These are phyloP conservation scores for Lasiommata megera DNA, from an alignment of 2,888 invertebrate genomes.

Conservation along the genomic window DNA sequence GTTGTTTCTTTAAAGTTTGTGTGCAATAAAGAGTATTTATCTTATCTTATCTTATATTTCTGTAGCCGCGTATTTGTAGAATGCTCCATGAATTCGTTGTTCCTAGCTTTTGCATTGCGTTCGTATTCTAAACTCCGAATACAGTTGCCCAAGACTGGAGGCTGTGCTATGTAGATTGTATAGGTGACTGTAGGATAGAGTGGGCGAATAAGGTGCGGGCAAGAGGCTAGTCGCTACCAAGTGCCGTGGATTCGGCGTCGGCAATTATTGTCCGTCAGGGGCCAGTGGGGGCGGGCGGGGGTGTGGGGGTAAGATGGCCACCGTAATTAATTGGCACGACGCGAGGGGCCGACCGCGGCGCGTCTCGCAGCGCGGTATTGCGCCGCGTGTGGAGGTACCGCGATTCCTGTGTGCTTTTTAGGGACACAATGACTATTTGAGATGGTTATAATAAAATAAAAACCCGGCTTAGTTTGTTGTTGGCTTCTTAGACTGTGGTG, in stretches of 20 bases:
- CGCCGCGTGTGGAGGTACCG: conserved; percentile 55
- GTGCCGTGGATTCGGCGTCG: conserved; percentile 58
- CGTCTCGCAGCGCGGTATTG: conserved; percentile 74
- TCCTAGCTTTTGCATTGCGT: conserved; percentile 6
- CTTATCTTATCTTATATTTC: background rate
- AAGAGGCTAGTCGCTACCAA: conserved; percentile 47
- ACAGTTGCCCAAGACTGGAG: background rate
- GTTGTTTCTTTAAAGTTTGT: too few species aligned
- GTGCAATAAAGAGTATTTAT: too few species aligned
- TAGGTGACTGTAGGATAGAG: background rate
- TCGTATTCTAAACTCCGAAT: conserved; percentile 1
- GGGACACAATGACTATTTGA: background rate
- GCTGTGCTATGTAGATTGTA: background rate
- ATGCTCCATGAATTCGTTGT: conserved; percentile 1
- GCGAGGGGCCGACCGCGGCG: conserved; percentile 78
- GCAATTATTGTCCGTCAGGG: conserved; percentile 79
- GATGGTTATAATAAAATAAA: too few species aligned
- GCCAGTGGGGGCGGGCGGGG: conserved; percentile 40
- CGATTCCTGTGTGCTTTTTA: conserved; percentile 11
- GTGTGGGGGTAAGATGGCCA: conserved; percentile 74
- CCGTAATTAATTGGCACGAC: conserved; percentile 81
- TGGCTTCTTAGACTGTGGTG: too few species aligned
- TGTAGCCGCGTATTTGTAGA: background rate
- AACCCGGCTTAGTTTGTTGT: too few species aligned
- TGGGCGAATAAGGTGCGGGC: conserved; percentile 35